Evolutionary conservation across 2,888 invertebrate species (phyloP).

Genomic region (Cantharis lateralis): DNA sequence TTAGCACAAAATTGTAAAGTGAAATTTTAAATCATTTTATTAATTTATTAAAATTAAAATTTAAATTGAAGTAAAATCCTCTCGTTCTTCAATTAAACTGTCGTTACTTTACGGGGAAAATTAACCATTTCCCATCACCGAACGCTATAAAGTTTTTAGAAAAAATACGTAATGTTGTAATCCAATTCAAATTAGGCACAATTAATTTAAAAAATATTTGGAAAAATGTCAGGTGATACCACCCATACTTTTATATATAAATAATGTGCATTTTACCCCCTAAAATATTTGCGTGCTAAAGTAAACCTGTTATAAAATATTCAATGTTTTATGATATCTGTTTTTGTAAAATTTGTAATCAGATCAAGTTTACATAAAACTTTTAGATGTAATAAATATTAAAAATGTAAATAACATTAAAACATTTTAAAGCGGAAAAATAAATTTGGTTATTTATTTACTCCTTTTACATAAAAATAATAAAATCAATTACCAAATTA

Average conservation of each 20-base stretch:
- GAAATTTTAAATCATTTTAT: not conserved
- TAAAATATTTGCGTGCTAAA: not conserved
- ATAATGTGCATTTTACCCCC: not conserved
- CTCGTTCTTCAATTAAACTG: not conserved
- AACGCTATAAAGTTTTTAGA: too few species aligned
- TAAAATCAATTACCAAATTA: not conserved
- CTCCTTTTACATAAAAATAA: not conserved
- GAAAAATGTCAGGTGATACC: not conserved
- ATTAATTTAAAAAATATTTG: not conserved
- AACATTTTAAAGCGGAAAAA: not conserved
- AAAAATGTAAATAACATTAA: not conserved
- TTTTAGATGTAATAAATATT: not conserved
- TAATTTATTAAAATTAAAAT: not conserved
- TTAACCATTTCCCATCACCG: not conserved
- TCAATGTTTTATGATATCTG: not conserved
- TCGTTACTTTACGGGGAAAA: not conserved
- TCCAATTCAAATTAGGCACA: not conserved
- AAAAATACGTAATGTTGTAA: not conserved
- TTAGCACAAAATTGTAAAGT: not conserved
- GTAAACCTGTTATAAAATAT: not conserved
- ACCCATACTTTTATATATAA: not conserved
- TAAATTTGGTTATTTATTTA: not conserved
- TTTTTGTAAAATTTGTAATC: constrained; percentile 2
- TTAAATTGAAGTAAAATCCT: not conserved
- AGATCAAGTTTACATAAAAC: not conserved